A percentile compares a stretch with the other conserved stretches of the same genome.
Evolutionary conservation across 1,140 invertebrate genomes (phyloP).

Genomic region (Conus ventricosus): DNA sequence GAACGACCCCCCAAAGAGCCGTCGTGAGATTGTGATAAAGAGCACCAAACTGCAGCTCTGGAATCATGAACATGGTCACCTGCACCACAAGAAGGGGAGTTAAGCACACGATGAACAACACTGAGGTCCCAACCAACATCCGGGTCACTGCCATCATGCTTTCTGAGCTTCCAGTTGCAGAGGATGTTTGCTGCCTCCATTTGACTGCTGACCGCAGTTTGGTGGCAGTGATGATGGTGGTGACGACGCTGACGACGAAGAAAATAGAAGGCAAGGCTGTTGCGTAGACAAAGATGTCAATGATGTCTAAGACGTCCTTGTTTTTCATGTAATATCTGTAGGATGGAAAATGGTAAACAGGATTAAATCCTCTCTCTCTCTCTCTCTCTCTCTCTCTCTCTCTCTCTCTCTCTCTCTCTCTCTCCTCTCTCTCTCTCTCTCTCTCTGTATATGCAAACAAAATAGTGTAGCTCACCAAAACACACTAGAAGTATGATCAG

Average conservation of each 20-base stretch:
- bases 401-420: too few relatives aligned
- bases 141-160: neutral
- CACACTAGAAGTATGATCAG: too few relatives aligned
- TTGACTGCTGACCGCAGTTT: neutral
- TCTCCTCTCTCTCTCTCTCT: too few relatives aligned
- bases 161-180: neutral
- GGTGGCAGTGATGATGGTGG: conserved; percentile 24
- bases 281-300: conserved; percentile 27
- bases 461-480: too few relatives aligned
- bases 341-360: neutral
- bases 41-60: neutral
- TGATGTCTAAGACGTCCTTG: conserved; percentile 22
- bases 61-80: neutral
- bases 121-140: conserved; percentile 5
- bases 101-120: conserved; percentile 7
- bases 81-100: neutral
- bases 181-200: neutral
- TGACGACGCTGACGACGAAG: conserved; percentile 17
- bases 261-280: neutral
- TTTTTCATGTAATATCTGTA: conserved; percentile 24
- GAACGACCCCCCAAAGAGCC: conserved; percentile 5
- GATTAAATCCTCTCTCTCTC: too few relatives aligned
- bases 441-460: too few relatives aligned
- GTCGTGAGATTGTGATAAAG: neutral
- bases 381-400: too few relatives aligned